Evolutionary conservation across 37 sponge, comb jelly and placozoan genomes (phyloP), one percentile per base, ranked within the genome.

Genomic region (Aphrocallistes beatrix): DNA sequence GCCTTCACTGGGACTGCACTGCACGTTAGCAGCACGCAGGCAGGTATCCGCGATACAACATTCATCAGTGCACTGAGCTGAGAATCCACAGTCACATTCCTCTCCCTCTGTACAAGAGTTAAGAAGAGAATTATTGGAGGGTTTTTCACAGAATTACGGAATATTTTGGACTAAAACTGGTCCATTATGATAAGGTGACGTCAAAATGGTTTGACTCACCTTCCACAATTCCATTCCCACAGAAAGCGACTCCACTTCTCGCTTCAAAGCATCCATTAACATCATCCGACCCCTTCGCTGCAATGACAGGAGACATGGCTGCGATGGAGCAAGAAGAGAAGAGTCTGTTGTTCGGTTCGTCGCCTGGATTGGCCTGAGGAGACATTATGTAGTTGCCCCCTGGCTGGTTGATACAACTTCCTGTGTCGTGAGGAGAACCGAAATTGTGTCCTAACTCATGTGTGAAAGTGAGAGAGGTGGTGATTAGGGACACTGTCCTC

Each of bases 371-470:
- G 0, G 99, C 99, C 21, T 84, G 86, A 0, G 90, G 87, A 51
- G 88, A 99, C 99, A 99, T 99, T 86, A 99, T 91, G 90, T 88
- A 99, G 88, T 96, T 99, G 9, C 96, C 96, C 19, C 83, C 88
- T 3, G 75, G 75, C 75, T 60, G 75, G 34, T 28, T 30, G 3
- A 28, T 60, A 30, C 75, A 60, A 13, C 28, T 30, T 8, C 28
- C n/a, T 60, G 75, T 13, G 75, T 60, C 75, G 34, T 60, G 75
- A 3, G 82, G 85, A 23, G 91, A 86, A 6, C 92, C 92, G 83
- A 91, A 91, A 45, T 91, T 91, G 83, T 91, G 92, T 23, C 92
- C 92, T 37, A 91, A 89, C 83, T 91, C 92, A 83, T 91, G 92
- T 16, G 92, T 81, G 19, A 86, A 39, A 25, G 75, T 60, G 75